Evolutionary conservation across 2,113 vertebrate species (phyloP).

Genomic region (Equus przewalskii): DNA sequence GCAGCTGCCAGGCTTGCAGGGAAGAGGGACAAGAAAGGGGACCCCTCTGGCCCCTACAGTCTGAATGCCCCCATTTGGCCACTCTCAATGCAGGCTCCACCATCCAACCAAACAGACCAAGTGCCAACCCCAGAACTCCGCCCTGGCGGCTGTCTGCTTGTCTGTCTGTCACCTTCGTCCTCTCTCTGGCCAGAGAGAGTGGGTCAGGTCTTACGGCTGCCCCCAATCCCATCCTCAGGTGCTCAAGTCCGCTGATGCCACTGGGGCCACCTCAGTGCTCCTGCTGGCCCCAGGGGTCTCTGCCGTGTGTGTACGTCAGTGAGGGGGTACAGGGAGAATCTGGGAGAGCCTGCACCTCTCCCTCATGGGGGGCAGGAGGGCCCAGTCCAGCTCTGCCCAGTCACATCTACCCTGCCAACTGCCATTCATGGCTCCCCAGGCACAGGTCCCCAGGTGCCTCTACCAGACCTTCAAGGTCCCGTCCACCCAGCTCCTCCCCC

Average conservation of each 20-base stretch:
- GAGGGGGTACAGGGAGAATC: not conserved
- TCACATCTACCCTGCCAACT: not conserved
- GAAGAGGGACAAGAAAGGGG: not conserved
- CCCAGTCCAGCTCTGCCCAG: not conserved
- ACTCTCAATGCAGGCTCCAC: not conserved
- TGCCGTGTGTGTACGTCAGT: not conserved
- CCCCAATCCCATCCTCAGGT: not conserved
- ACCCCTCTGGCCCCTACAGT: not conserved
- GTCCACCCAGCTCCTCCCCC: not conserved
- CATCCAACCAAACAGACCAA: not conserved
- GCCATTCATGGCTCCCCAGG: not conserved
- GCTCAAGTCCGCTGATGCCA: fast-evolving
- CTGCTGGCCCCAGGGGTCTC: not conserved
- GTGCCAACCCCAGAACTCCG: not conserved
- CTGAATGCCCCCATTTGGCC: not conserved
- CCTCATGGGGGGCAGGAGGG: not conserved
- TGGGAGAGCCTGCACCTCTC: not conserved
- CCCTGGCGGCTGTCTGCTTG: not conserved
- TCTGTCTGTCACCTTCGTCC: not conserved
- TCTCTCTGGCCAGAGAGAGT: not conserved
- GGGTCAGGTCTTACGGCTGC: not conserved
- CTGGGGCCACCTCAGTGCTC: not conserved
- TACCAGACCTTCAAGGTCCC: not conserved
- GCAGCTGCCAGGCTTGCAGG: not conserved
- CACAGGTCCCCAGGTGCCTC: not conserved